Conservation (phyloP, 2,113 vertebrate genomes). For the Plestiodon gilberti region DNA sequence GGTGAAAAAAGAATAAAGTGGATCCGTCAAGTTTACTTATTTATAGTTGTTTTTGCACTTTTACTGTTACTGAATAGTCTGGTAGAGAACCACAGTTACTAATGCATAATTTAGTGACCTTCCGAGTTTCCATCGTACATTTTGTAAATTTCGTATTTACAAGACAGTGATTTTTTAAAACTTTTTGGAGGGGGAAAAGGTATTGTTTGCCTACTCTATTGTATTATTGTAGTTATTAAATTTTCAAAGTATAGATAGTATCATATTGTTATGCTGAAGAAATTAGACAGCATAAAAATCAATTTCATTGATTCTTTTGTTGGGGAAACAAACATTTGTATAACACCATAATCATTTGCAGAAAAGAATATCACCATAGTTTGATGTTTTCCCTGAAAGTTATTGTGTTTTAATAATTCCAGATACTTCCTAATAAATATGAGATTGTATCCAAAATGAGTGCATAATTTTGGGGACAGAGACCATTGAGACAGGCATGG, state of each 20-base stretch:
- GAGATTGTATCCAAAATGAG: conserved; percentile 34
- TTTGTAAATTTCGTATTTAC: conserved; percentile 63
- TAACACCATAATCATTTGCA: conserved; percentile 15
- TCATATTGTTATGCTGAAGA: conserved; percentile 37
- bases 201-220: too few relatives aligned
- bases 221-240: too few relatives aligned
- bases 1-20: conserved; percentile 27
- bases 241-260: conserved; percentile 36
- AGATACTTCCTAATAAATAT: conserved; percentile 29
- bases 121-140: conserved; percentile 50
- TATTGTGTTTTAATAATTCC: conserved; percentile 42
- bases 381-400: conserved; percentile 40
- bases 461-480: conserved; percentile 29
- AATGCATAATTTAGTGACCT: conserved; percentile 56
- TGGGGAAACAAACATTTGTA: conserved; percentile 44
- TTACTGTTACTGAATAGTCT: conserved; percentile 35
- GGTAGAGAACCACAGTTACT: conserved; percentile 43
- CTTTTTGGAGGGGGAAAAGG: conserved; percentile 45
- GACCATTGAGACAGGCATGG: conserved; percentile 10
- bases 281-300: conserved; percentile 48
- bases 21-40: conserved; percentile 55
- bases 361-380: conserved; percentile 15
- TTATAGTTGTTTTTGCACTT: conserved; percentile 48
- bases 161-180: conserved; percentile 58
- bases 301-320: conserved; percentile 52